Conservation (phyloP, 2,113 vertebrate genomes). For the Scomber scombrus region DNA sequence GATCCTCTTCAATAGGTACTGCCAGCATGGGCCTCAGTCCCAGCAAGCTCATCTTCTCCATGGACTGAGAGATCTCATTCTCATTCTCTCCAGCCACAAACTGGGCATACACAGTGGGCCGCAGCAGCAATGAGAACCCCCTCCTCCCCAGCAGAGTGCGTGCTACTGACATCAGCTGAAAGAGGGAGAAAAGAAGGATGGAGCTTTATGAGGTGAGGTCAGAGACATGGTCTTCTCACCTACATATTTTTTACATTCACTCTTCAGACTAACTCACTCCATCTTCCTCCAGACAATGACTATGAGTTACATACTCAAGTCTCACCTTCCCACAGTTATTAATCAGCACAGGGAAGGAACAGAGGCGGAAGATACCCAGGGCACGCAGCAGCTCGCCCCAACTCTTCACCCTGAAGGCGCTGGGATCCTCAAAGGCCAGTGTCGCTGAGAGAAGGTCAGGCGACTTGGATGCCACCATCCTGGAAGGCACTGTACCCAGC, state of each 20-base stretch:
- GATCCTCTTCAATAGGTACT: conserved; percentile 91
- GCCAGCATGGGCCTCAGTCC: conserved; percentile 91
- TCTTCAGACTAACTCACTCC: not conserved
- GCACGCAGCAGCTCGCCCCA: conserved; percentile 83
- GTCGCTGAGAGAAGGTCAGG: not conserved
- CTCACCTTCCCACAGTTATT: conserved; percentile 85
- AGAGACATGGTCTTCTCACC: not conserved
- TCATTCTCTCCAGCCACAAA: conserved; percentile 91
- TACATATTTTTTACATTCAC: not conserved
- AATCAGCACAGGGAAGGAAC: conserved; percentile 85
- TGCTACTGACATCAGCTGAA: conserved; percentile 85
- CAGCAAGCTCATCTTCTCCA: conserved; percentile 85
- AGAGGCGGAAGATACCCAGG: conserved; percentile 83
- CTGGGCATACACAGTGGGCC: conserved; percentile 89
- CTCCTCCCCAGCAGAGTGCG: conserved; percentile 83
- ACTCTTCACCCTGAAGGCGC: conserved; percentile 85
- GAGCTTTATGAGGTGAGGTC: not conserved
- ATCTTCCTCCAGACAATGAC: not conserved
- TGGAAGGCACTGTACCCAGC: conserved; percentile 38
- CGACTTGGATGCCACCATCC: conserved; percentile 23
- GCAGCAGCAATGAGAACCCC: conserved; percentile 80
- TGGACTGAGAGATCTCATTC: conserved; percentile 84
- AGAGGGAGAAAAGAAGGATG: conserved; percentile 3
- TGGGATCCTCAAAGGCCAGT: conserved; percentile 83
- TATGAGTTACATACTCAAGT: not conserved